Conservation (phyloP, 2,797 vertebrate species). For the Serranus cabrilla region DNA sequence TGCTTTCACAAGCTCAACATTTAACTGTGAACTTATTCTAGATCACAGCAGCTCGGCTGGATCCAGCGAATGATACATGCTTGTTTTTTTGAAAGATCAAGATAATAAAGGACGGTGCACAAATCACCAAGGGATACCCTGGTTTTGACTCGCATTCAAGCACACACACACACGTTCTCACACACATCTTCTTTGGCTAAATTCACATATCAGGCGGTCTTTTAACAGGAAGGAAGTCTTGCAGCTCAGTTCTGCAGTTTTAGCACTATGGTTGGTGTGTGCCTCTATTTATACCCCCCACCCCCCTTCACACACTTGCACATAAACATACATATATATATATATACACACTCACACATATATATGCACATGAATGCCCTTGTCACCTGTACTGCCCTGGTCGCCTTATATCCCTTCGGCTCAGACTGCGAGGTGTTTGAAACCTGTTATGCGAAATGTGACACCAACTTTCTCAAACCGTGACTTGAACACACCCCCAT, state of each 20-base stretch:
- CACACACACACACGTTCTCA: constrained; percentile 13
- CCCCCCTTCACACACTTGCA: constrained; percentile 19
- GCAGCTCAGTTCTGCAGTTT: constrained; percentile 36
- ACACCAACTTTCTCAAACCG: constrained; percentile 46
- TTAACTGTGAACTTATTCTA: constrained; percentile 41
- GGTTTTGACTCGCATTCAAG: constrained; percentile 11
- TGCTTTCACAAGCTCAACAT: constrained; percentile 52
- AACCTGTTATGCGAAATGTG: constrained; percentile 47
- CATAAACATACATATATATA: background rate
- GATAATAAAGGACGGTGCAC: background rate
- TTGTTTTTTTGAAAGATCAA: constrained; percentile 11
- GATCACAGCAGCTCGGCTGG: constrained; percentile 11
- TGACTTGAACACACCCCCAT: constrained; percentile 57
- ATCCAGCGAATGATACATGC: constrained; percentile 2
- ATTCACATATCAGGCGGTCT: constrained; percentile 29
- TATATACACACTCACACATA: constrained; percentile 22
- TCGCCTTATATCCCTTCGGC: constrained; percentile 32
- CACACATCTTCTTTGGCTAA: constrained; percentile 23
- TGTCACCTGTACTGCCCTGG: constrained; percentile 10
- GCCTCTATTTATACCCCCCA: constrained; percentile 61
- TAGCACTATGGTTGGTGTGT: constrained; percentile 32
- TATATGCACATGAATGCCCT: constrained; percentile 22
- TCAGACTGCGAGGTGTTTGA: constrained; percentile 26
- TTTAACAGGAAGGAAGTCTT: constrained; percentile 71
- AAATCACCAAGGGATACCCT: background rate